Evolutionary conservation across 2,888 invertebrate genomes (phyloP), one percentile per base, ranked within the genome.

Genomic region (Sarcophaga carnaria): DNA sequence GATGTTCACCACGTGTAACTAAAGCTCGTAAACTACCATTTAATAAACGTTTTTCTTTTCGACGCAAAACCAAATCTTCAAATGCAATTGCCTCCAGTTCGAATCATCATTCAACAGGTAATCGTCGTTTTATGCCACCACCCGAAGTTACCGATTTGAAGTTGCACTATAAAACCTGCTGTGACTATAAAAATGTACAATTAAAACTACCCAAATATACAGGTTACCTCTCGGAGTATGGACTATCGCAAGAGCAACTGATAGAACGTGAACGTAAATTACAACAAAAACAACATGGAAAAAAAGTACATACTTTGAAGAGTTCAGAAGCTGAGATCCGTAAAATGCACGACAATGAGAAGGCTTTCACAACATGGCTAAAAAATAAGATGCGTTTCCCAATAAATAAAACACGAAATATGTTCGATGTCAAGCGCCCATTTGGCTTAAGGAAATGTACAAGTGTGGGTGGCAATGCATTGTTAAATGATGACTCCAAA

Each of bases 201-300:
- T 91, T 92, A 66, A 94, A 93, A 86, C 89, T 95, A 47, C 95
- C 95, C 4, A 91, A 93, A 60, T 95, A 95, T 84, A 94, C 94
- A 2, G 95, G 95, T 4, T 93, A 93, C 81, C 91, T 94, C 84
- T 95, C 95, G 0, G 94, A 95, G 90, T 95, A 95, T 88, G 95
- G 95, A 0, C 89, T 95, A 64, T 94, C 93, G 69, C 93, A 92
- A 5, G 91, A 93, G 60, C 94, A 94, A 89, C 89, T 94, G 78
- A 92, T 94, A 80, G 93, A 92, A 72, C 92, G 94, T 37, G 92
- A 94, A 72, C 92, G 91, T 74, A 92, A 92, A 49, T 89, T 93
- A 79, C 92, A 94, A 67, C 90, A 90, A 17, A 90, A 91, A 67
- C 90, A 92, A 45, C 91, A 90, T 47, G 90, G 87, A 10, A 88